A percentile compares a stretch with the other conserved stretches of the same genome.
phyloP scores from a whole-genome alignment of 2,113 vertebrate genomes.

The Ovibos moschatus region DNA sequence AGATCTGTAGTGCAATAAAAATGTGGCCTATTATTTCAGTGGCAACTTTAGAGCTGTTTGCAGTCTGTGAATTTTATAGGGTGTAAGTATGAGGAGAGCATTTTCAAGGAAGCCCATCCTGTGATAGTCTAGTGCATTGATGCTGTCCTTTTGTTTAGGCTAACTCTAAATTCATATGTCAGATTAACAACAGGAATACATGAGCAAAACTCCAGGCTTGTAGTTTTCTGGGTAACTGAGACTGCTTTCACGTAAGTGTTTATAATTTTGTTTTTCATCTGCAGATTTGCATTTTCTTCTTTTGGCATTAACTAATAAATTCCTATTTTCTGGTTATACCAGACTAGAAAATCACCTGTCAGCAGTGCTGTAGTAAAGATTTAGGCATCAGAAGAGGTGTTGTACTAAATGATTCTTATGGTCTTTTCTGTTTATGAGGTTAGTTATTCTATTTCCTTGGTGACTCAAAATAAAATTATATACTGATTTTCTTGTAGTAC shows the following conservation, averaged over 20 bases:
- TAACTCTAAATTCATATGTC: neutral
- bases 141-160: neutral
- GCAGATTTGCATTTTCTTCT: neutral
- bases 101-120: neutral
- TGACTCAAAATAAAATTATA: slow-evolving; percentile 15
- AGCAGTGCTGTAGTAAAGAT: neutral
- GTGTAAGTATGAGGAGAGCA: neutral
- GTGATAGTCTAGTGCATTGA: neutral
- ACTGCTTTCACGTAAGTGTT: neutral
- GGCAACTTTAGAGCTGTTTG: neutral
- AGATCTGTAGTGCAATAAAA: neutral
- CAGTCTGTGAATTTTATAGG: neutral
- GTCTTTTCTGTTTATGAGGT: neutral
- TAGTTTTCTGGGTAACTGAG: slow-evolving; percentile 30
- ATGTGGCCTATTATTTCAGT: neutral
- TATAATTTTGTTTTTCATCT: slow-evolving; percentile 12
- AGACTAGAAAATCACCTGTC: neutral
- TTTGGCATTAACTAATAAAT: neutral
- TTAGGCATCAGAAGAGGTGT: neutral
- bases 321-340: neutral
- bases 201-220: neutral
- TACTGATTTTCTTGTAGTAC: neutral
- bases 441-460: neutral
- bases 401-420: neutral
- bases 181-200: neutral